Percentiles rank a stretch among this genome's conserved stretches.
Evolutionary conservation across 2,797 vertebrate genomes (phyloP).

Genomic region (Gallinago stenura): DNA sequence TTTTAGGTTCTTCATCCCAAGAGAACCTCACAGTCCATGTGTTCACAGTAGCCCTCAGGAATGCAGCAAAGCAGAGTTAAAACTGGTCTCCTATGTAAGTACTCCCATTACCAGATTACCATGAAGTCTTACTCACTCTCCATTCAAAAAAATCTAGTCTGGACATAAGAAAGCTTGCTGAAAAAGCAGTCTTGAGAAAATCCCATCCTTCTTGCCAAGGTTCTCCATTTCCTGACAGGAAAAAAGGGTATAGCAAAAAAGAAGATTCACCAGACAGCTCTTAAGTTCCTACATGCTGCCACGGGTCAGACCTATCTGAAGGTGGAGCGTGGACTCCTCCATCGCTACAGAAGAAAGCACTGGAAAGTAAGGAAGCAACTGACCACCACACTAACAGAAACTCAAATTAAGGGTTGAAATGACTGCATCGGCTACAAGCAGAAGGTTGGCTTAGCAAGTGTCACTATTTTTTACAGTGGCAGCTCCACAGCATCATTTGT

Average conservation of each 20-base stretch:
- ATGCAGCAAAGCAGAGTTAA: neutral
- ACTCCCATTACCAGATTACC: neutral
- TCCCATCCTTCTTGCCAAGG: neutral
- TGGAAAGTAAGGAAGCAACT: neutral
- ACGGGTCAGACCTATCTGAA: neutral
- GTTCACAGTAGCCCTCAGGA: neutral
- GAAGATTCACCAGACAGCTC: neutral
- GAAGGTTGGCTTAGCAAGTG: neutral
- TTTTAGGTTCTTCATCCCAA: neutral
- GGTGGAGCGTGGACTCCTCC: neutral
- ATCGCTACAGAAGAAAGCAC: neutral
- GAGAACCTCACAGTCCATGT: neutral
- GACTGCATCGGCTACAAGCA: neutral
- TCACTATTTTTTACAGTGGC: neutral
- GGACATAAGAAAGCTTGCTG: neutral
- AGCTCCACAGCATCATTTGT: neutral
- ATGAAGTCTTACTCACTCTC: neutral
- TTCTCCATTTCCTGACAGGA: neutral
- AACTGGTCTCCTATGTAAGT: neutral
- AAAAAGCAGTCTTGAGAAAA: neutral
- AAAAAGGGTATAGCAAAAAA: neutral
- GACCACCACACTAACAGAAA: neutral
- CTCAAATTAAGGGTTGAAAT: neutral
- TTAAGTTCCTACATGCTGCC: neutral
- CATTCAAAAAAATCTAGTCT: neutral